Conservation (phyloP, 2,888 invertebrate genomes). For the Stictocephala bisonia region DNA sequence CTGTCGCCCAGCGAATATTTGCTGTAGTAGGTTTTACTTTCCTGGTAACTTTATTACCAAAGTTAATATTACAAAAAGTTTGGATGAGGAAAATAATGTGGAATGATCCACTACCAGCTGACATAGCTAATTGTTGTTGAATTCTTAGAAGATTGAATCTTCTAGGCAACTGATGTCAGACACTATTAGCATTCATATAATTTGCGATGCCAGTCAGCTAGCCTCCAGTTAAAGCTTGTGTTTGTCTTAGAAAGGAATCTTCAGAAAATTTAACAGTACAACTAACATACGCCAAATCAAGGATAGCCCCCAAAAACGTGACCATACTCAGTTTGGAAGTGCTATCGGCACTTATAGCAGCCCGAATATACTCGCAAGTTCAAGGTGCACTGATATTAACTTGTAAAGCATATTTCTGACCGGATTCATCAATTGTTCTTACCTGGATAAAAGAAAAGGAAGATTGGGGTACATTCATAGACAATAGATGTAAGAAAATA, state of each 20-base stretch:
- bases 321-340: constrained; percentile 60
- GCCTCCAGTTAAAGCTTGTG: constrained; percentile 59
- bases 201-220: constrained; percentile 58
- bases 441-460: constrained; percentile 58
- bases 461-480: constrained; percentile 54
- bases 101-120: not conserved
- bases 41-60: constrained; percentile 51
- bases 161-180: too few species aligned
- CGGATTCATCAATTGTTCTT: constrained; percentile 58
- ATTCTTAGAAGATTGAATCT: too few species aligned
- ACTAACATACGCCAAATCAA: constrained; percentile 58
- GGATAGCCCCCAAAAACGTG: constrained; percentile 58
- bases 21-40: constrained; percentile 56
- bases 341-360: constrained; percentile 58
- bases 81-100: constrained; percentile 19
- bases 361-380: constrained; percentile 52
- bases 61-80: constrained; percentile 55
- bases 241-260: constrained; percentile 55
- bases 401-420: constrained; percentile 57
- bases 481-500: not conserved
- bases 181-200: constrained; percentile 55
- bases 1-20: constrained; percentile 53
- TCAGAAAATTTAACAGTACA: constrained; percentile 51
- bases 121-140: too few species aligned
- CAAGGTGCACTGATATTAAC: constrained; percentile 45